Evolutionary conservation across 2,888 invertebrate species (phyloP).

Genomic region (Trissolcus brochymenae): DNA sequence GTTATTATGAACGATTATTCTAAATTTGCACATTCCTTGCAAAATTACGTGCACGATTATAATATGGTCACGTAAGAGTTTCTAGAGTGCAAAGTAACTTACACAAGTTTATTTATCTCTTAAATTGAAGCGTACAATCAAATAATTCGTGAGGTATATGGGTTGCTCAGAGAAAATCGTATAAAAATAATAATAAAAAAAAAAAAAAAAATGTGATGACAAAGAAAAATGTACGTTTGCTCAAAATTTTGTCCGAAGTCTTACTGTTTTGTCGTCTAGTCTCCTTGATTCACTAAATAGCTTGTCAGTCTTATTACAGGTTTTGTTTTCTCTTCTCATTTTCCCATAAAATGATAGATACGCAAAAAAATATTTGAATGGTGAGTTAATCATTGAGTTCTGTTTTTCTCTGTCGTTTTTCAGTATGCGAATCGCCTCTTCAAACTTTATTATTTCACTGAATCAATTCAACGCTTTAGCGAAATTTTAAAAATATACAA

Average conservation of each 20-base stretch:
- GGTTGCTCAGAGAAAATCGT: slow-evolving; percentile 9
- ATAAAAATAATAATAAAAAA: neutral
- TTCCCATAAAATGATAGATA: slow-evolving; percentile 39
- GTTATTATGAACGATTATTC: neutral
- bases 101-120: too few species aligned
- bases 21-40: slow-evolving; percentile 6
- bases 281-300: slow-evolving; percentile 40
- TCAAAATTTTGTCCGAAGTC: slow-evolving; percentile 5
- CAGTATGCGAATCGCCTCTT: slow-evolving; percentile 16
- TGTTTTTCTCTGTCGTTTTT: too few species aligned
- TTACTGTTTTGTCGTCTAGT: slow-evolving; percentile 35
- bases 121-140: slow-evolving; percentile 5
- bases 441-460: slow-evolving; percentile 18
- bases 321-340: slow-evolving; percentile 7
- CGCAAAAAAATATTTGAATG: slow-evolving; percentile 41
- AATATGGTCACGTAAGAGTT: slow-evolving; percentile 13
- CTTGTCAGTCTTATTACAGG: slow-evolving; percentile 43
- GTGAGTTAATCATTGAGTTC: slow-evolving; percentile 21
- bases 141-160: slow-evolving; percentile 29
- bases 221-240: neutral
- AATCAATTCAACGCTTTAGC: slow-evolving; percentile 17
- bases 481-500: slow-evolving; percentile 37
- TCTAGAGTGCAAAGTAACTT: slow-evolving; percentile 29
- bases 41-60: slow-evolving; percentile 19
- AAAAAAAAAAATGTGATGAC: neutral